Base-by-base conservation (phyloP, 2,888 invertebrate genomes). In the Drosophila ustulata region DNA sequence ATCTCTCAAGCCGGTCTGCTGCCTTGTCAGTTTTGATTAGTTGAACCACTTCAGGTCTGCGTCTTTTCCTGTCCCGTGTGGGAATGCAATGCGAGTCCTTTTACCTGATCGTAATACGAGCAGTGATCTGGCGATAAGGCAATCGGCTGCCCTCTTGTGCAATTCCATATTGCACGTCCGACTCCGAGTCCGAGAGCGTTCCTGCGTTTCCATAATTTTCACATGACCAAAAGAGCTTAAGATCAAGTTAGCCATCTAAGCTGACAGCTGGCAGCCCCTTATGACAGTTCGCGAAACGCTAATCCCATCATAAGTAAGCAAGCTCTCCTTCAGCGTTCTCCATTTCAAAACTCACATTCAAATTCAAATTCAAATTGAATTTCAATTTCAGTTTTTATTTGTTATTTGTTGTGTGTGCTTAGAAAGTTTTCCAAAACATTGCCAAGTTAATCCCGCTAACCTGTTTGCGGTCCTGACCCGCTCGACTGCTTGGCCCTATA, bases 141-240 rank as follows among this genome's bases (percentile, higher is more conserved):
- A 79, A 75, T 82, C 78, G 66, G 65, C 53, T 65, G 79, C 69
- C 43, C 52, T 76, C 58, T 81, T 85, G 69, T 84, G 84, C 88
- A 73, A 83, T 86, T 83, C 74, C 73, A 78, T 78, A 75, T 68
- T 64, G 72, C 79, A 71, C 81, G 51, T 72, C 66, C 61, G 18
- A 47, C 46, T 66, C 75, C n/a, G 11, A 34, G 34, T 34, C 67
- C 8, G 71, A 63, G 75, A 56, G 66, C 67, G 62, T 82, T 61
- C 18, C 18, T 18, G 69, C 68, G 37, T 82, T 74, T 75, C 70
- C 81, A 88, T 85, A 81, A 81, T 85, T 88, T 88, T 85, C 85
- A 85, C 85, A 88, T 88, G 84, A 88, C 82, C 85, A 85, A 85
- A 85, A 82, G 81, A 85, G 85, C 86, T 85, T 85, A 85, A 85